Evolutionary conservation across 2,797 vertebrate species (phyloP).

Genomic region (Falco concolor): DNA sequence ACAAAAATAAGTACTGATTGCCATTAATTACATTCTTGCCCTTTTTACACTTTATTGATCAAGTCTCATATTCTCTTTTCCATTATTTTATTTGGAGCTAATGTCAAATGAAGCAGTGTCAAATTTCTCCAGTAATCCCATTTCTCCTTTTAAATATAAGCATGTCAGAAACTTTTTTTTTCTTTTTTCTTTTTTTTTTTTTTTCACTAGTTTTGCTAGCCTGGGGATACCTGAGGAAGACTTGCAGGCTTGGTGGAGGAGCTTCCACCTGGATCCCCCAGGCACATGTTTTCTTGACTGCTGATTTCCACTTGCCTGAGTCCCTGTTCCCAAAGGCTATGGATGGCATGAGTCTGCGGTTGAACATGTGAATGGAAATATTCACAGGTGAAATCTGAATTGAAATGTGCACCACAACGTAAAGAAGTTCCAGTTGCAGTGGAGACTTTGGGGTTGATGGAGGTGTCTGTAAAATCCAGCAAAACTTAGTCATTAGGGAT

Average conservation of each 20-base stretch:
- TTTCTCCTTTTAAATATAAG: not conserved
- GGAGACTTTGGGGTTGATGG: not conserved
- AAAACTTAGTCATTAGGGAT: not conserved
- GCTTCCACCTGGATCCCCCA: not conserved
- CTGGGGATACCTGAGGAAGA: not conserved
- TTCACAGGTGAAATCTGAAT: not conserved
- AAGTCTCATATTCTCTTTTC: not conserved
- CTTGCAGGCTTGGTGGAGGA: not conserved
- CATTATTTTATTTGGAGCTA: not conserved
- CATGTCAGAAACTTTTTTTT: not conserved
- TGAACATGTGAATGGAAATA: not conserved
- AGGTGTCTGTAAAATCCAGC: not conserved
- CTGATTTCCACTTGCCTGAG: not conserved
- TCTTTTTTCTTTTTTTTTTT: too few species aligned
- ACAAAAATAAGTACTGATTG: not conserved
- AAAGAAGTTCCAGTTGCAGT: not conserved
- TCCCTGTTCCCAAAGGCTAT: not conserved
- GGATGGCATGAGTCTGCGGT: not conserved
- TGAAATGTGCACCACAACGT: not conserved
- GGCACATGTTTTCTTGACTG: not conserved
- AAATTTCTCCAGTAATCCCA: not conserved
- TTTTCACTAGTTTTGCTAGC: accelerated
- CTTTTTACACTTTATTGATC: conserved; percentile 16
- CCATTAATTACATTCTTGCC: not conserved
- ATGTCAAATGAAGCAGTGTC: not conserved